phyloP scores from a whole-genome alignment of 2,888 invertebrate genomes.

The Conchocele bisecta region DNA sequence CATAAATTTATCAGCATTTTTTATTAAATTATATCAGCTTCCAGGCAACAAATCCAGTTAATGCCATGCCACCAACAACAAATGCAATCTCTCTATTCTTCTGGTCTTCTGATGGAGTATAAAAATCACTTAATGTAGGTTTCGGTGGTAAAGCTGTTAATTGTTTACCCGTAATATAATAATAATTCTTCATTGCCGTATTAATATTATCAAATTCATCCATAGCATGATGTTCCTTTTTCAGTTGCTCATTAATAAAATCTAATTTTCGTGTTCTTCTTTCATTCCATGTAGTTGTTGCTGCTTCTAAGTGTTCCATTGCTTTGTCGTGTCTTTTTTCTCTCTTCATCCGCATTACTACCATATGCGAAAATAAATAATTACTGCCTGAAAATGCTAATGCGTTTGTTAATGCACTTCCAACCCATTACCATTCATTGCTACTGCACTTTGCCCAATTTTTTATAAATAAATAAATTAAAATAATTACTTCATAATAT shows the following conservation, averaged over 20 bases:
- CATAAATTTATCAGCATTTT: too few relatives aligned
- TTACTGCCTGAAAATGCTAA: conserved; percentile 21
- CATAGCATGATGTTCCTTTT: conserved; percentile 5
- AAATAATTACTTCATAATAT: conserved; percentile 16
- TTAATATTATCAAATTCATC: background rate
- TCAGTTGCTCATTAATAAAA: conserved; percentile 44
- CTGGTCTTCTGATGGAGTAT: conserved; percentile 12
- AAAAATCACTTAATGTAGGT: conserved; percentile 33
- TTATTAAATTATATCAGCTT: too few relatives aligned
- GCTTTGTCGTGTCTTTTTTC: conserved; percentile 48
- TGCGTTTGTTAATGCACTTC: conserved; percentile 7
- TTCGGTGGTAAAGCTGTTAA: background rate
- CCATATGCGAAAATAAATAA: conserved; percentile 27
- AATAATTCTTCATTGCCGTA: conserved; percentile 32
- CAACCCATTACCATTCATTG: background rate
- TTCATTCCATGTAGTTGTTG: conserved; percentile 30
- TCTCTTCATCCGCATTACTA: conserved; percentile 27
- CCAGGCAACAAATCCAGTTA: conserved; percentile 22
- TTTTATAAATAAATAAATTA: conserved; percentile 1
- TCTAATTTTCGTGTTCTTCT: conserved; percentile 40
- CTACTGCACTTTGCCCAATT: conserved; percentile 36
- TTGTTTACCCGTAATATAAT: conserved; percentile 39
- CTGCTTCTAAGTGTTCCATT: conserved; percentile 46
- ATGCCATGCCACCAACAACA: conserved; percentile 19
- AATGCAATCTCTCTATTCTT: conserved; percentile 14